Percentiles rank a stretch among this genome's conserved stretches.
Conservation (phyloP, 1,140 invertebrate species). For the Drosophila pseudoobscura region DNA sequence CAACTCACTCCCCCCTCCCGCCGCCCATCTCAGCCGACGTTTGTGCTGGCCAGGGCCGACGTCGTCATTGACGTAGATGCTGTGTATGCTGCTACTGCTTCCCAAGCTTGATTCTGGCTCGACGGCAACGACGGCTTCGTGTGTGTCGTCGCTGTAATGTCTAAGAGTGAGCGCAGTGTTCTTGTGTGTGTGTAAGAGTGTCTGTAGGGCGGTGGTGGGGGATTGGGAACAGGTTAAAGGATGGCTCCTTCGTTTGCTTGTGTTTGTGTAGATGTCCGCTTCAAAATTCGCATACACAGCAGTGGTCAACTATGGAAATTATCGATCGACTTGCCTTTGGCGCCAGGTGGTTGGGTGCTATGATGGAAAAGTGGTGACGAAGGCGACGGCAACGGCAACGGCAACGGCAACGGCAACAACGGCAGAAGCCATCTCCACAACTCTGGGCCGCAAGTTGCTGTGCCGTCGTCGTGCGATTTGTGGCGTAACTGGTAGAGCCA, state of each 20-base stretch:
- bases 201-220: slow-evolving; percentile 14
- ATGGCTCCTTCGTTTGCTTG: slow-evolving; percentile 65
- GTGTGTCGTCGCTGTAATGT: slow-evolving; percentile 62
- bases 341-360: slow-evolving; percentile 79
- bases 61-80: slow-evolving; percentile 45
- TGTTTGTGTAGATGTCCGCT: slow-evolving; percentile 80
- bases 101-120: slow-evolving; percentile 73
- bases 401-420: slow-evolving; percentile 42
- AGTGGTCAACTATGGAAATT: slow-evolving; percentile 83
- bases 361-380: slow-evolving; percentile 79
- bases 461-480: slow-evolving; percentile 25
- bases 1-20: slow-evolving; percentile 31
- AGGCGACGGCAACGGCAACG: slow-evolving; percentile 53
- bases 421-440: slow-evolving; percentile 78
- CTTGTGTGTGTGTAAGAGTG: slow-evolving; percentile 42
- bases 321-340: slow-evolving; percentile 82
- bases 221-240: slow-evolving; percentile 48
- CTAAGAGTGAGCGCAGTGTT: slow-evolving; percentile 60
- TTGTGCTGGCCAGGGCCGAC: slow-evolving; percentile 47
- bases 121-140: slow-evolving; percentile 46
- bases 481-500: slow-evolving; percentile 24
- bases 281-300: slow-evolving; percentile 83
- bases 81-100: slow-evolving; percentile 58
- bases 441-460: slow-evolving; percentile 64
- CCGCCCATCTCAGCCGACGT: slow-evolving; percentile 15